Base-by-base conservation (phyloP, 1,140 invertebrate genomes). In the Vollenhovia emeryi region DNA sequence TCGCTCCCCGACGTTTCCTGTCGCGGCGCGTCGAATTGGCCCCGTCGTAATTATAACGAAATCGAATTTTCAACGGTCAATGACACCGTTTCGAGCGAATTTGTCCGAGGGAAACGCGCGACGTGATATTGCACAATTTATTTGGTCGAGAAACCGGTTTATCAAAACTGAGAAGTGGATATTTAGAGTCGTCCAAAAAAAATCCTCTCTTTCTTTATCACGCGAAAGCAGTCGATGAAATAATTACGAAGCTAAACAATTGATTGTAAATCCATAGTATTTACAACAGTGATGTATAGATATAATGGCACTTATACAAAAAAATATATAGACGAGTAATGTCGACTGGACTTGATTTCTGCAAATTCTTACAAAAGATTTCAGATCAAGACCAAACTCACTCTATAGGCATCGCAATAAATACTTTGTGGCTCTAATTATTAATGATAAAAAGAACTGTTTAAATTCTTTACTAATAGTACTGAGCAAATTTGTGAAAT, bases 11-110 rank as follows among this genome's bases (percentile, higher is more conserved):
- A 43, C 21, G 3, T 57, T 57, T 59, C 36, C 64, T 71, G 48
- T 71, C 36, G 40, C 52, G 48, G 30, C 55, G 55, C 60, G 45
- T 66, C 45, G 36, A 66, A 64, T 69, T 64, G 21, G 50, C 50
- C 48, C 18, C 68, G 36, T 73, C 50, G 27, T 82, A 82, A 82
- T 82, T 82, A 82, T 82, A 82, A 27, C 66, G 24, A 71, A 82
- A 82, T 82, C 50, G 13, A 73, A 71, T 73, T 82, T 82, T 82
- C n/a, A 57, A 33, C 40, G 66, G 66, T 82, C 78, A 82, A 45
- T 15, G 78, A 82, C 50, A 71, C 13, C 36, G 66, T 45, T 57
- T 18, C 60, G 60, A 43, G 18, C 9, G 30, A 40, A 66, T 48
- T 68, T 13, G 24, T 18, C 9, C 40, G 57, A 15, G 36, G 15